Evolutionary conservation across 1,140 invertebrate genomes (phyloP), one percentile per base, ranked within the genome.

Genomic region (Daktulosphaira vitifoliae): DNA sequence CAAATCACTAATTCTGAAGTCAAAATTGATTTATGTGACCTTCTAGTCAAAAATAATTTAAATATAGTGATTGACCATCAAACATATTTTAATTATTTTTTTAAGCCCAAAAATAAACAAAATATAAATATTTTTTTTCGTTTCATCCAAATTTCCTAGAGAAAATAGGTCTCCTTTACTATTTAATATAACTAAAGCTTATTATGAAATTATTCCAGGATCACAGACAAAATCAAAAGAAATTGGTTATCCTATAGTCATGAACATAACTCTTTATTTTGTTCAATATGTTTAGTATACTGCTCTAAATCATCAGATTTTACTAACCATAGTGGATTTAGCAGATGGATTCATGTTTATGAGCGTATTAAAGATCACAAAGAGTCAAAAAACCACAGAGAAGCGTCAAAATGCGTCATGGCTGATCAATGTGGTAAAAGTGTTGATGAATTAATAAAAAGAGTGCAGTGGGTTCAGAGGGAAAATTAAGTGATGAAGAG

Each of bases 401-500:
- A 33, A 33, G 18, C 18, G 18, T 48, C n/a, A n/a, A n/a, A n/a
- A n/a, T n/a, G n/a, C n/a, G n/a, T n/a, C n/a, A n/a, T n/a, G n/a
- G n/a, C n/a, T n/a, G n/a, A n/a, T n/a, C n/a, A n/a, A n/a, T n/a
- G n/a, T n/a, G 46, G 46, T 20, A 4, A 48, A 48, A 48, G 46
- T 48, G 46, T 48, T 48, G 46, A 23, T 48, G 46, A 20, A 48
- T 48, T 48, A 48, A 20, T 48, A 20, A 48, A 48, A n/a, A 22
- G 20, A n/a, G n/a, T n/a, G n/a, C n/a, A 48, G 46, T 48, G 46
- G 46, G 13, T 2, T 48, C 46, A 22, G 29, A 33, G 29, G 11
- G 29, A 11, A 33, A 33, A 33, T 33, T 5, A 33, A 33, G 29
- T 33, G n/a, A n/a, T 33, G 29, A 33, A 33, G 11, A 33, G 29